Base-by-base conservation (phyloP, 2,113 vertebrate genomes). In the Podiceps cristatus region DNA sequence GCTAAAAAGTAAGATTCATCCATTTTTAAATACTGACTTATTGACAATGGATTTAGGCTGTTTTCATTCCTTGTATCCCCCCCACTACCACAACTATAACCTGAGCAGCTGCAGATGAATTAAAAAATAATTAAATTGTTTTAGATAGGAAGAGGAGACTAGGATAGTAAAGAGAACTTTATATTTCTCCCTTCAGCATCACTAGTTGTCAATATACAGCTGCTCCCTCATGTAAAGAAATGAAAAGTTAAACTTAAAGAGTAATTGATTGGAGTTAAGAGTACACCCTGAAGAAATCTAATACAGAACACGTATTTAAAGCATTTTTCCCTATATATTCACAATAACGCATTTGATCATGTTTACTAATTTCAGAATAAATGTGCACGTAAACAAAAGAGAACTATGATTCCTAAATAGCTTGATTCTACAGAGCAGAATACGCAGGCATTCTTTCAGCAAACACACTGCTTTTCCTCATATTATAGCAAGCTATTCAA, bases 111-210 rank as follows among this genome's bases (percentile, higher is more conserved):
- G 94, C 95, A 93, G 84, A 96, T 86, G 49, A 96, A 97, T 95
- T 96, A 94, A 97, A 96, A 97, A 96, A 95, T 91, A 97, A 97
- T 96, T 89, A 75, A 91, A 91, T 90, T 91, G 83, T 15, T 92
- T 85, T 75, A 69, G 75, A 87, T 9, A 82, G 52, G 47, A 94
- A 84, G 25, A 68, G 64, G 66, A 73, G 23, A 78, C 29, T 7
- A 67, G 49, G n/a, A 62, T 24, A 79, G 76, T 85, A 96, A 86
- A 88, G 27, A 75, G 15, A 94, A 91, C 62, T 90, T 90, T 74
- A 25, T 79, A 90, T 88, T 96, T 93, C 63, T 96, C 84, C 62
- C 91, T 69, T 93, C 55, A 91, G 86, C 33, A 4, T 80, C 75
- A 31, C 66, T 90, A 60, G 37, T 24, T 91, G 81, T 91, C 71